Base-by-base conservation (phyloP, 2,888 invertebrate species). In the Archaeoteleia sp. region DNA sequence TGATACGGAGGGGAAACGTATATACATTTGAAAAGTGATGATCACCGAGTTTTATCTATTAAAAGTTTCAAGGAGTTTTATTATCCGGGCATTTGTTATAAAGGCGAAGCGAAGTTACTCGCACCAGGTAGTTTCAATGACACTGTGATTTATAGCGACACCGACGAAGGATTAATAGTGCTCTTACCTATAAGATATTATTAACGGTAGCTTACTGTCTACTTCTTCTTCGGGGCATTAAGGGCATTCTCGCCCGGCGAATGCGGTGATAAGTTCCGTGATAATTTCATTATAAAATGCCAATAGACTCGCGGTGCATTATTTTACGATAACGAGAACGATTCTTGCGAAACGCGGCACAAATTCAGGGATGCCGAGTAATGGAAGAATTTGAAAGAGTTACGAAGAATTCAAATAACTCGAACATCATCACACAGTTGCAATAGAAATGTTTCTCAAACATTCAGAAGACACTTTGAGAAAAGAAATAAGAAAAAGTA, bases 171-270 rank as follows among this genome's bases (percentile, higher is more conserved):
- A 75, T 75, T 75, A 74, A 74, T 75, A 72, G 74, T 63, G 70
- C 71, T 68, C 73, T 73, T 51, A 29, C 61, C 61, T 71, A 72
- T 70, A 71, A 72, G 73, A 70, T 75, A 72, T 74, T 75, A 75
- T 74, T 74, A 74, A 74, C 75, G 72, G 72, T 66, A 61, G 69
- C 70, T 71, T 71, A 69, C 72, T 69, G 72, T 69, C 73, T 73
- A 55, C 61, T 62, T 54, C 27, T 32, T 48, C 49, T 40, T 35
- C 15, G 32, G 39, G 32, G 54, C 54, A 57, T 58, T 58, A 58
- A 39, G 40, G 51, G 51, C 35, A 37, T 37, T 58, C 48, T 46
- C 45, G 39, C 30, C 43, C 12, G 34, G 15, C 25, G 53, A 58
- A 43, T 45, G 54, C 35, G 61, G 14, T 53, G 60, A 69, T 69